A percentile compares a stretch with the other conserved stretches of the same genome.
These are phyloP conservation scores for Ashinkailepas kermadecensis DNA, from an alignment of 2,888 invertebrate genomes.

Conservation along the genomic window DNA sequence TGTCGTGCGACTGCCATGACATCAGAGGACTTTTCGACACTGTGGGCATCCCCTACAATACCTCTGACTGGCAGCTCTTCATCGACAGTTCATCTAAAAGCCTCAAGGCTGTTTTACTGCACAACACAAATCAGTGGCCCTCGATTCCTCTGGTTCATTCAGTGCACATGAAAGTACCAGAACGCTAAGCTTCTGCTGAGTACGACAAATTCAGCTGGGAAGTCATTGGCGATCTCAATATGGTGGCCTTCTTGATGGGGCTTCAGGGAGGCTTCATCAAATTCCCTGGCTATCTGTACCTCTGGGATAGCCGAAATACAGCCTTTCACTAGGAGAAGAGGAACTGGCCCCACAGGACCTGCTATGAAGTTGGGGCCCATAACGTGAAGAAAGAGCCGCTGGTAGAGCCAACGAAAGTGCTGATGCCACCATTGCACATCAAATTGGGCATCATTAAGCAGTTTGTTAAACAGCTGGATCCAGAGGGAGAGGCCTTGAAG, in stretches of 20 bases:
- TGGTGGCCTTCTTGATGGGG: slow-evolving; percentile 35
- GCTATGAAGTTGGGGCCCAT: slow-evolving; percentile 20
- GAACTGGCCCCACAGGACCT: slow-evolving; percentile 30
- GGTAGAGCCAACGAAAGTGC: slow-evolving; percentile 26
- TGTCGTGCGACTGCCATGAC: neutral
- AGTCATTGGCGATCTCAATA: slow-evolving; percentile 38
- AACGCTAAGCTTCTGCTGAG: slow-evolving; percentile 36
- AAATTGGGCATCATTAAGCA: slow-evolving; percentile 34
- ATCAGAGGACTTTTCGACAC: neutral
- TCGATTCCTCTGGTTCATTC: slow-evolving; percentile 36
- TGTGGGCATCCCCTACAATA: neutral
- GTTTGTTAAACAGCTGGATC: slow-evolving; percentile 28
- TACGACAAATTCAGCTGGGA: slow-evolving; percentile 36
- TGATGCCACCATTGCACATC: slow-evolving; percentile 32
- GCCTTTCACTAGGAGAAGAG: slow-evolving; percentile 27
- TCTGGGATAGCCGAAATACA: slow-evolving; percentile 31
- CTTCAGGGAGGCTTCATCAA: slow-evolving; percentile 34
- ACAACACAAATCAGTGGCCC: too few species aligned
- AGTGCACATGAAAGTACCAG: slow-evolving; percentile 37
- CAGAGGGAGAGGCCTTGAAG: slow-evolving; percentile 27
- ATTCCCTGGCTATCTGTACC: slow-evolving; percentile 27
- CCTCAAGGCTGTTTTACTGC: too few species aligned
- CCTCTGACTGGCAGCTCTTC: neutral
- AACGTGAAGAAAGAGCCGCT: slow-evolving; percentile 30
- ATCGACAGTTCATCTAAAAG: slow-evolving; percentile 31